A percentile compares a stretch with the other conserved stretches of the same genome.
Evolutionary conservation across 2,797 vertebrate genomes (phyloP).

Genomic region (Phrynocephalus vlangalii): DNA sequence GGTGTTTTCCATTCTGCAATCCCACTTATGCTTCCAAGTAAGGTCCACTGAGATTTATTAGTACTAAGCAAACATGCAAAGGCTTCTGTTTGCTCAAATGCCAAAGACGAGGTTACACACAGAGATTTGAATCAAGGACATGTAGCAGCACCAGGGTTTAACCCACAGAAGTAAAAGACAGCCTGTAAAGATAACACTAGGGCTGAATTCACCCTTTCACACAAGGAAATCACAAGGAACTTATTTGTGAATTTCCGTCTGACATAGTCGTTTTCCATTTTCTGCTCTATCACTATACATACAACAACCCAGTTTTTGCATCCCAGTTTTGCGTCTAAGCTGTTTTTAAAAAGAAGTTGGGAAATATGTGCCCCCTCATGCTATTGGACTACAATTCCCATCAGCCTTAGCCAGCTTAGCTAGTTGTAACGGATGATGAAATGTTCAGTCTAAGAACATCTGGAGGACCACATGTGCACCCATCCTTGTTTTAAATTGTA

Average conservation of each 20-base stretch:
- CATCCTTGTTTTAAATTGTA: background rate
- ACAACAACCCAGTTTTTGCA: background rate
- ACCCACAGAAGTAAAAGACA: background rate
- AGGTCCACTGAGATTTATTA: background rate
- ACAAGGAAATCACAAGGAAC: background rate
- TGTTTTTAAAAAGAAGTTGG: no score
- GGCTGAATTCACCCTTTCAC: background rate
- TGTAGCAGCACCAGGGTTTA: background rate
- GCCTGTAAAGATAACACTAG: background rate
- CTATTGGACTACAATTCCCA: no score
- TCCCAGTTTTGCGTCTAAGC: background rate
- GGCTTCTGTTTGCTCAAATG: background rate
- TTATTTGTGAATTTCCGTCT: background rate
- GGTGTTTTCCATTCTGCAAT: background rate
- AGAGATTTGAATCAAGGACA: constrained; percentile 8
- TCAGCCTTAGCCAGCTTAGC: no score
- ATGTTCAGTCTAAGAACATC: background rate
- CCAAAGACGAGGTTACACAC: background rate
- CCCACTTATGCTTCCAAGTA: background rate
- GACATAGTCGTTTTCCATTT: background rate
- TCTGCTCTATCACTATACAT: background rate
- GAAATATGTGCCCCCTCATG: no score
- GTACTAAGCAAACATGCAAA: background rate
- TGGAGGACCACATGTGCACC: background rate
- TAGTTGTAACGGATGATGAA: background rate